Conservation (phyloP, 2,888 invertebrate genomes). For the Pinctada fucata region DNA sequence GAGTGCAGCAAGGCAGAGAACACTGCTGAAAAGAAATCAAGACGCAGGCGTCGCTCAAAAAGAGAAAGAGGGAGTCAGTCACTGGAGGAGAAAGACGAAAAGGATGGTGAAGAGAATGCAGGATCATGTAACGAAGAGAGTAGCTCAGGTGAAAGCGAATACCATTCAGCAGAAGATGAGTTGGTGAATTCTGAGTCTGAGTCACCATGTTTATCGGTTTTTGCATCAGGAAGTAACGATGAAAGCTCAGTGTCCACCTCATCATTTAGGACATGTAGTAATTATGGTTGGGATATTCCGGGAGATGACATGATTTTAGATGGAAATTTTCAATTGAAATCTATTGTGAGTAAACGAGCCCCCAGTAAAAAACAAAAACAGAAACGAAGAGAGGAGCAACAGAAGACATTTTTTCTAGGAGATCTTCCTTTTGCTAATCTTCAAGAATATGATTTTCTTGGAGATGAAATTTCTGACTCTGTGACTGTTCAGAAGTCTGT, state of each 20-base stretch:
- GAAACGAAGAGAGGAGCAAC: neutral
- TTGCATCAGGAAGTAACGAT: neutral
- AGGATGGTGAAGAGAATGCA: neutral
- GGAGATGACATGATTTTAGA: neutral
- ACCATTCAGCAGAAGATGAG: neutral
- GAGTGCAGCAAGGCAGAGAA: neutral
- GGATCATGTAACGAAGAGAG: neutral
- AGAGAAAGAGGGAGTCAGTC: too few relatives aligned
- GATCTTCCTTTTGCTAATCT: neutral
- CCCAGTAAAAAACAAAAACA: conserved; percentile 9
- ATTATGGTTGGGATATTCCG: neutral
- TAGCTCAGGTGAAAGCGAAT: neutral
- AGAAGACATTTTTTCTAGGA: neutral
- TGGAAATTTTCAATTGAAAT: neutral
- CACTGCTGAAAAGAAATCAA: too few relatives aligned
- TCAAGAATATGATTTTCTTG: neutral
- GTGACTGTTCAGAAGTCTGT: neutral
- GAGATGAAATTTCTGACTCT: neutral
- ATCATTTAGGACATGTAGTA: neutral
- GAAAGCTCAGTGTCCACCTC: neutral
- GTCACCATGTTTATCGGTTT: neutral
- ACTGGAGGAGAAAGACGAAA: neutral
- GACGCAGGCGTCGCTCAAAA: too few relatives aligned
- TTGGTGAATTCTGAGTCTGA: neutral
- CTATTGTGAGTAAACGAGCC: neutral